These are phyloP conservation scores for Brachyrhaphis roseni DNA, from an alignment of 2,797 vertebrate species.

Conservation along the genomic window DNA sequence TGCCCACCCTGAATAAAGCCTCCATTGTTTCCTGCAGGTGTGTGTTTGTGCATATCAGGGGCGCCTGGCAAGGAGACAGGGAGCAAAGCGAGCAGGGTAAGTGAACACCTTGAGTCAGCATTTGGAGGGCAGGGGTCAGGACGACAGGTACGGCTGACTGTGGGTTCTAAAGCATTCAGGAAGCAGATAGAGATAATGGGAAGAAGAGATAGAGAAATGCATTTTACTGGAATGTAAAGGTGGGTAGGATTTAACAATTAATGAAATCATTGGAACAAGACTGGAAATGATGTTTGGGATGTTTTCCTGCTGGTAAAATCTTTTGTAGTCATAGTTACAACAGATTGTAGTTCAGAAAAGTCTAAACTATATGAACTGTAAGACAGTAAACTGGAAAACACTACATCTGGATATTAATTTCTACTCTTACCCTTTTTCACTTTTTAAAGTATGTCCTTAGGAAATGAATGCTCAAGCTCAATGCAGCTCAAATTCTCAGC, in stretches of 20 bases:
- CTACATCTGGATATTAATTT: not conserved
- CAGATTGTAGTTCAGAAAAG: not conserved
- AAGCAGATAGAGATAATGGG: constrained; percentile 11
- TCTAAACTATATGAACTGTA: not conserved
- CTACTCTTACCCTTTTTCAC: not conserved
- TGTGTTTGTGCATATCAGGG: constrained; percentile 69
- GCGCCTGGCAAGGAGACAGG: constrained; percentile 64
- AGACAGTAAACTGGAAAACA: not conserved
- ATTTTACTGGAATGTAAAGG: constrained; percentile 3
- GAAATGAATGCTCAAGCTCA: not conserved
- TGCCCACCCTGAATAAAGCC: constrained; percentile 72
- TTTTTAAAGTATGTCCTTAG: not conserved
- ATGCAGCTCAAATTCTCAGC: not conserved
- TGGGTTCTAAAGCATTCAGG: constrained; percentile 12
- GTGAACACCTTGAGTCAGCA: constrained; percentile 72
- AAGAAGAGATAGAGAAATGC: not conserved
- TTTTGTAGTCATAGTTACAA: no score
- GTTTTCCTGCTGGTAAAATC: not conserved
- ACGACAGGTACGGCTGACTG: constrained; percentile 40
- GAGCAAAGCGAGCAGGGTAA: constrained; percentile 67
- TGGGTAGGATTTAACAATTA: constrained; percentile 5
- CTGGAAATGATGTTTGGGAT: not conserved
- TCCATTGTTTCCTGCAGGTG: constrained; percentile 79
- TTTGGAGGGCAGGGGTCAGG: constrained; percentile 70
- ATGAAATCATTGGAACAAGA: not conserved